Base-by-base conservation (phyloP, 2,888 invertebrate species). In the Brenthis ino region DNA sequence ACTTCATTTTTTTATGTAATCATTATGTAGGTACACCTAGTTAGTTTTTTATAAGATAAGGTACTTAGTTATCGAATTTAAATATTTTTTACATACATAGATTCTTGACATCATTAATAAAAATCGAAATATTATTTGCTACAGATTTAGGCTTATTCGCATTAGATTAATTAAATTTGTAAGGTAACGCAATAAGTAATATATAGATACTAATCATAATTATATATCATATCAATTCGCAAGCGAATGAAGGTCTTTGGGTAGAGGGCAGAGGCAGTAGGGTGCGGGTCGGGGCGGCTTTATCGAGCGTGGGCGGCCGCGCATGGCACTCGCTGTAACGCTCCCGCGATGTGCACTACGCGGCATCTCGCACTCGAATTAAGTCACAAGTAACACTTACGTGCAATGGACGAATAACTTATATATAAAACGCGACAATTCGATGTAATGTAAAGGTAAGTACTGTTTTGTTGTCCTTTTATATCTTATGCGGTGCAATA, bases 301-400 rank as follows among this genome's bases (percentile, higher is more conserved):
- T 91, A 92, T 92, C 89, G 91, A 92, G 79, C 91, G 91, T 91
- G 88, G 91, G 90, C 89, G 91, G 82, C 72, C 85, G 89, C 80
- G 79, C 79, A 80, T 88, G 86, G 75, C 77, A 68, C 64, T 70
- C 69, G 70, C 75, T 79, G 75, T 78, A 77, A 76, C 77, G 80
- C 74, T 77, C 77, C 79, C 79, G 82, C 84, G 85, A 80, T 77
- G 84, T 85, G 86, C 83, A 83, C 80, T 82, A 82, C 81, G 80
- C 81, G 80, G 79, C 80, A 77, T 77, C 80, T 76, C 77, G 75
- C 76, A 77, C 74, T 76, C 75, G 77, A 80, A 77, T 76, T 74
- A 72, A 77, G 75, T 78, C 76, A 76, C 78, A 75, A 70, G 77
- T 79, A 75, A 55, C 74, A 76, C 75, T 74, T 72, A 68, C 79